phyloP scores from a whole-genome alignment of 2,113 vertebrate genomes.

The Limnothrissa miodon region DNA sequence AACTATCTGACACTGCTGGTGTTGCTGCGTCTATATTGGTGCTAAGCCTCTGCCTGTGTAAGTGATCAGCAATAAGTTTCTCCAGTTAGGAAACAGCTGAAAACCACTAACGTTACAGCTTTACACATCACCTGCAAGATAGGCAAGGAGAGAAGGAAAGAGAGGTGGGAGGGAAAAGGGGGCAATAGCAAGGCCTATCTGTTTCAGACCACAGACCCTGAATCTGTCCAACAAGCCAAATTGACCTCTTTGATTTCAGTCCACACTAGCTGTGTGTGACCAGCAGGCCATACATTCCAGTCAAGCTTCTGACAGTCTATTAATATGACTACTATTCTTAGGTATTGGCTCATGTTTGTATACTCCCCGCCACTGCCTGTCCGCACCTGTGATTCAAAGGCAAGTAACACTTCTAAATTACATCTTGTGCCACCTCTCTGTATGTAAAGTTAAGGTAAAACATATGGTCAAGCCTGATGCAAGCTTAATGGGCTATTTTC shows the following conservation, averaged over 20 bases:
- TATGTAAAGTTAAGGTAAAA: background rate
- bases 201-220: constrained; percentile 1
- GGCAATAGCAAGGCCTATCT: background rate
- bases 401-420: background rate
- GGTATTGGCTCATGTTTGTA: constrained; percentile 52
- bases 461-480: background rate
- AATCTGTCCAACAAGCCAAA: constrained; percentile 18
- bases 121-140: constrained; percentile 62
- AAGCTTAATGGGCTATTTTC: background rate
- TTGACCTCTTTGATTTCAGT: constrained; percentile 33
- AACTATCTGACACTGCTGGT: constrained; percentile 37
- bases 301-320: background rate
- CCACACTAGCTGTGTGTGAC: constrained; percentile 41
- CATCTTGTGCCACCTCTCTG: background rate
- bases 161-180: constrained; percentile 20
- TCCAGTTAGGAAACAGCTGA: constrained; percentile 69
- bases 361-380: constrained; percentile 10
- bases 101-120: constrained; percentile 51
- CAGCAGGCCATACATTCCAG: constrained; percentile 34
- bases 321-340: constrained; percentile 52
- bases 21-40: constrained; percentile 74
- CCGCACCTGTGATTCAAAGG: background rate
- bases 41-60: constrained; percentile 62
- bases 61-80: constrained; percentile 61
- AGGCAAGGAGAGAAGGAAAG: background rate